Conservation (phyloP, 2,113 vertebrate genomes). For the Sylvilagus bachmani region DNA sequence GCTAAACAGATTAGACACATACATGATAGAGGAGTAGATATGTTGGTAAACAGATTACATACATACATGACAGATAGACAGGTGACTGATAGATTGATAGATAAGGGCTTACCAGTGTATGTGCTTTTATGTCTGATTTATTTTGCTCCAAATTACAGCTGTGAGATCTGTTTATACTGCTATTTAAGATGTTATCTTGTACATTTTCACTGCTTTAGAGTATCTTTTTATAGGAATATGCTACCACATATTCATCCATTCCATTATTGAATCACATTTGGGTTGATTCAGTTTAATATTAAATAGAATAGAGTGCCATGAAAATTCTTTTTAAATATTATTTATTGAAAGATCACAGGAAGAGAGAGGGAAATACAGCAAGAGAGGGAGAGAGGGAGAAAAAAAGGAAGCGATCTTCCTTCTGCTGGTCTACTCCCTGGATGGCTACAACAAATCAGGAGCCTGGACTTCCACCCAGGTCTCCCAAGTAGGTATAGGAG, state of each 20-base stretch:
- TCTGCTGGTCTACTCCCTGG: too few relatives aligned
- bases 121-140: not conserved
- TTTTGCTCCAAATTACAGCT: not conserved
- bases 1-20: not conserved
- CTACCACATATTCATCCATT: not conserved
- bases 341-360: too few relatives aligned
- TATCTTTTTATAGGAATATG: not conserved
- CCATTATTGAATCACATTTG: not conserved
- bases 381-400: too few relatives aligned
- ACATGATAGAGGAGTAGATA: not conserved
- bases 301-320: not conserved
- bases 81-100: too few relatives aligned
- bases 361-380: too few relatives aligned
- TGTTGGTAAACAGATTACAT: not conserved
- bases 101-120: not conserved
- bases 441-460: too few relatives aligned
- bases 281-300: not conserved
- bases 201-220: not conserved
- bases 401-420: too few relatives aligned
- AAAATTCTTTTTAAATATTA: too few relatives aligned
- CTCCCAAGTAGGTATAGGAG: too few relatives aligned
- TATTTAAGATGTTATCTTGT: not conserved
- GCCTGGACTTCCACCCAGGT: too few relatives aligned
- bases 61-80: too few relatives aligned
- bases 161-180: not conserved